Conservation (phyloP, 2,113 vertebrate genomes). For the Scopus umbretta region DNA sequence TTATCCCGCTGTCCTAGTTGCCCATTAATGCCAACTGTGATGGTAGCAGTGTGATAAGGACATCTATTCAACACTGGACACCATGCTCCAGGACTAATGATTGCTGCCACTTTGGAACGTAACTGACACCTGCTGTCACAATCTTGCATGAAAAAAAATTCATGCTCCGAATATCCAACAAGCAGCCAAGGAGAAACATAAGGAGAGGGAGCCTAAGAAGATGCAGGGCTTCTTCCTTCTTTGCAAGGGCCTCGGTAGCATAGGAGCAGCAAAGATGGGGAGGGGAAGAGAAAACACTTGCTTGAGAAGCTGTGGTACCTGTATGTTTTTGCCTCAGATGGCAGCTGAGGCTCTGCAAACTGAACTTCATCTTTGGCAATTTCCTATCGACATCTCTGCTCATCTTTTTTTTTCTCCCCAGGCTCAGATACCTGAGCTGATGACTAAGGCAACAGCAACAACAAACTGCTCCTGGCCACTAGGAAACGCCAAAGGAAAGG, state of each 20-base stretch:
- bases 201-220: background rate
- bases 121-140: slow-evolving; percentile 41
- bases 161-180: background rate
- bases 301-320: background rate
- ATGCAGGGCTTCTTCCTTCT: background rate
- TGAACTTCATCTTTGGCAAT: background rate
- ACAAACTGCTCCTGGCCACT: background rate
- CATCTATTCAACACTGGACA: background rate
- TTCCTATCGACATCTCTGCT: background rate
- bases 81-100: background rate
- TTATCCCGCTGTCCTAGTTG: background rate
- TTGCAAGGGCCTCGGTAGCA: background rate
- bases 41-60: background rate
- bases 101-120: background rate
- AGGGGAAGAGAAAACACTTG: background rate
- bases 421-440: background rate
- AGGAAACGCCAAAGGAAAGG: background rate
- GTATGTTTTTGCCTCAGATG: background rate
- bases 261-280: background rate
- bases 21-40: slow-evolving; percentile 10
- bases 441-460: background rate
- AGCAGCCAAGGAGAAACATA: background rate
- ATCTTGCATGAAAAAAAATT: background rate
- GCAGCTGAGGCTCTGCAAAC: background rate
- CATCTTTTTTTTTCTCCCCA: background rate